A percentile compares a stretch with the other conserved stretches of the same genome.
phyloP scores from a whole-genome alignment of 1,140 invertebrate genomes.

The Liolophura sinensis region DNA sequence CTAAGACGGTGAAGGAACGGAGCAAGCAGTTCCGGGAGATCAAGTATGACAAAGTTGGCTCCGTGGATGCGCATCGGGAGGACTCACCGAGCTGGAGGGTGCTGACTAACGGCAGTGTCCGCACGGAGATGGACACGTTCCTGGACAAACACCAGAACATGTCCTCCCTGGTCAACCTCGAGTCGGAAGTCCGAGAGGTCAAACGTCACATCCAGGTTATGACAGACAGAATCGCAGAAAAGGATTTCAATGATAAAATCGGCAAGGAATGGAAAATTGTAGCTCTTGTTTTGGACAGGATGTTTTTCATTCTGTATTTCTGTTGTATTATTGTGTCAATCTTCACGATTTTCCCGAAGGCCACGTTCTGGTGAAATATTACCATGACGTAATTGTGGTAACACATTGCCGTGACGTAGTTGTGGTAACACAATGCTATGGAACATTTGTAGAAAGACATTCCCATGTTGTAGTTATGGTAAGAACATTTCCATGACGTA shows the following conservation, averaged over 20 bases:
- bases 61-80: conserved; percentile 4
- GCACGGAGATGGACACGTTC: conserved; percentile 38
- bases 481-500: background rate
- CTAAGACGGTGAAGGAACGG: conserved; percentile 1
- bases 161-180: conserved; percentile 23
- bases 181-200: conserved; percentile 52
- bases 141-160: conserved; percentile 18
- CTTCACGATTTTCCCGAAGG: conserved; percentile 44
- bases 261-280: conserved; percentile 53
- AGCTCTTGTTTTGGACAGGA: conserved; percentile 52
- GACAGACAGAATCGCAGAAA: conserved; percentile 34
- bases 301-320: conserved; percentile 56
- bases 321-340: conserved; percentile 49
- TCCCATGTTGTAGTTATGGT: background rate
- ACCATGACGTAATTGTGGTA: too few species aligned
- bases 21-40: conserved; percentile 5
- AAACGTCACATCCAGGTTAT: conserved; percentile 33
- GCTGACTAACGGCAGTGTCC: conserved; percentile 30
- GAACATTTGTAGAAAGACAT: background rate
- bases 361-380: conserved; percentile 1
- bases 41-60: background rate
- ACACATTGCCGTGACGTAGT: too few species aligned
- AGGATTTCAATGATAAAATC: conserved; percentile 43
- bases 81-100: conserved; percentile 33
- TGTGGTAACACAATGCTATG: background rate